Conservation (phyloP, 2,888 invertebrate species). For the Tetrapedia diversipes region DNA sequence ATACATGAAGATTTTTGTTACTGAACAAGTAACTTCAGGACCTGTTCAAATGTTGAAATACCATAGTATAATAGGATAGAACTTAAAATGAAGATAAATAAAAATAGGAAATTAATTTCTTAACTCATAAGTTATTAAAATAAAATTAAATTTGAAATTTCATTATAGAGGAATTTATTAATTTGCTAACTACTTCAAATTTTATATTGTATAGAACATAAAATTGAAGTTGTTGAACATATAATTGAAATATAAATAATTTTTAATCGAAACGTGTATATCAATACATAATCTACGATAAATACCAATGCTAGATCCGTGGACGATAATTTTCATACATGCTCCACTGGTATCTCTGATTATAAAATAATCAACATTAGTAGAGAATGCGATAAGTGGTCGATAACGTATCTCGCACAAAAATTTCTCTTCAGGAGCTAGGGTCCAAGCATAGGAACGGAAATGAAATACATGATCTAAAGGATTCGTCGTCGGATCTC, state of each 20-base stretch:
- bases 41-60: conserved; percentile 5
- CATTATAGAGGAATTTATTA: background rate
- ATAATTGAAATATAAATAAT: background rate
- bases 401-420: conserved; percentile 77
- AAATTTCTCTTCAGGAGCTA: conserved; percentile 68
- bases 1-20: conserved; percentile 42
- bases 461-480: conserved; percentile 80
- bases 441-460: conserved; percentile 72
- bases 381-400: conserved; percentile 74
- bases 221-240: background rate
- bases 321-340: conserved; percentile 70
- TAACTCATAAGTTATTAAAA: background rate
- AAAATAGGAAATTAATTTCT: background rate
- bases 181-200: background rate
- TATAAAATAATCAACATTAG: conserved; percentile 78
- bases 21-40: conserved; percentile 41
- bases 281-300: background rate
- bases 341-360: conserved; percentile 71
- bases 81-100: background rate
- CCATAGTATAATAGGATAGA: background rate
- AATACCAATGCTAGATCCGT: conserved; percentile 77
- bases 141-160: background rate
- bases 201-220: background rate
- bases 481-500: conserved; percentile 76
- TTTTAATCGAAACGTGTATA: background rate